Percentiles rank a stretch among this genome's conserved stretches.
Evolutionary conservation across 2,113 vertebrate species (phyloP).

Genomic region (Anseranas semipalmata): DNA sequence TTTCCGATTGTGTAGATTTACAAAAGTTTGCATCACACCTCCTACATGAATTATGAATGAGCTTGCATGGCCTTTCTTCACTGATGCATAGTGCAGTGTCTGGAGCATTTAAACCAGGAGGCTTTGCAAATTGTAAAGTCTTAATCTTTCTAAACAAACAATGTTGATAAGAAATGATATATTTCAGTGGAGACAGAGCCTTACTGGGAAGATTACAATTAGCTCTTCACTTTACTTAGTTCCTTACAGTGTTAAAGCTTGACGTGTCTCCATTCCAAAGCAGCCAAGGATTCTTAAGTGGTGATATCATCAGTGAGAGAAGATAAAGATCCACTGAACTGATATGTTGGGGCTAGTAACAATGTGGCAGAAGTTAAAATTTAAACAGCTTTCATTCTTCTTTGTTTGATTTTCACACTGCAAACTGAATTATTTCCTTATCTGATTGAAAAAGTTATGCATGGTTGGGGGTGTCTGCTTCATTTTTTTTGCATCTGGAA

Average conservation of each 20-base stretch:
- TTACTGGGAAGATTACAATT: neutral
- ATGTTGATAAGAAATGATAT: slow-evolving; percentile 19
- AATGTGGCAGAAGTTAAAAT: slow-evolving; percentile 62
- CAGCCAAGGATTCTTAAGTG: slow-evolving; percentile 42
- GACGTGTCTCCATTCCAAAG: slow-evolving; percentile 45
- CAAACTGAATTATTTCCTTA: slow-evolving; percentile 34
- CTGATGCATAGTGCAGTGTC: neutral
- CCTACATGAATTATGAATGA: neutral
- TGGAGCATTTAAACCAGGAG: neutral
- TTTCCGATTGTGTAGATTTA: neutral
- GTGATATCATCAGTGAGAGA: slow-evolving; percentile 57
- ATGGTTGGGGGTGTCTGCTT: neutral
- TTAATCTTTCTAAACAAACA: slow-evolving; percentile 35
- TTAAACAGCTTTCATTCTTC: slow-evolving; percentile 48
- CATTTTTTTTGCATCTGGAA: slow-evolving; percentile 33
- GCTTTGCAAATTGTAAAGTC: neutral
- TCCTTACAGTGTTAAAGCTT: neutral
- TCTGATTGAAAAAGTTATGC: slow-evolving; percentile 13
- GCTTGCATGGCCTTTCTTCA: neutral
- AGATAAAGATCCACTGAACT: slow-evolving; percentile 62
- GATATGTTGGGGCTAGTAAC: slow-evolving; percentile 35
- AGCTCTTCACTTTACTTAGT: slow-evolving; percentile 16
- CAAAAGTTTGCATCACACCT: neutral
- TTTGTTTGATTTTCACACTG: slow-evolving; percentile 60
- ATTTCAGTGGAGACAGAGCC: slow-evolving; percentile 21